phyloP scores from a whole-genome alignment of 2,797 vertebrate species.

The Pantherophis vulpinus region DNA sequence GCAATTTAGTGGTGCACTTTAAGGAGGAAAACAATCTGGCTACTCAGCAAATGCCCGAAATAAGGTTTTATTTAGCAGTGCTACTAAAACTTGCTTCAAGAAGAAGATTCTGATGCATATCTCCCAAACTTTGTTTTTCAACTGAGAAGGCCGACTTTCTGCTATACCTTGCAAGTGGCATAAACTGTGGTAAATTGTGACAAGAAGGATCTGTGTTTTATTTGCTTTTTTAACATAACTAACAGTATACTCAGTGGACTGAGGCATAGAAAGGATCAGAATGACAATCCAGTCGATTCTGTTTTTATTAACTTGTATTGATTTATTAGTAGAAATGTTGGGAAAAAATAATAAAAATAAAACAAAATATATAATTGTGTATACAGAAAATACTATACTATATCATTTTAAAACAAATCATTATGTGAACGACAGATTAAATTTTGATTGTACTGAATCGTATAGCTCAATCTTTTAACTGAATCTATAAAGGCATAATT shows the following conservation, averaged over 20 bases:
- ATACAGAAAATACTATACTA: neutral
- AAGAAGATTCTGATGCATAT: neutral
- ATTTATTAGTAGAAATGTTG: neutral
- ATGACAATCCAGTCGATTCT: neutral
- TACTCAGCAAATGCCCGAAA: neutral
- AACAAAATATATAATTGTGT: neutral
- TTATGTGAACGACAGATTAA: neutral
- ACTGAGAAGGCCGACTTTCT: neutral
- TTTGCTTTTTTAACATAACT: neutral
- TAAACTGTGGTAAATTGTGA: neutral
- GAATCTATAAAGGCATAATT: neutral
- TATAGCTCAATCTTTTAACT: neutral
- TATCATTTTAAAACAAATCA: neutral
- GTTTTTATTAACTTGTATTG: neutral
- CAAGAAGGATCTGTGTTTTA: neutral
- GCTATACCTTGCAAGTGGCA: neutral
- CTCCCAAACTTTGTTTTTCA: neutral
- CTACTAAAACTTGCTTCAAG: neutral
- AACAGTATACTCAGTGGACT: neutral
- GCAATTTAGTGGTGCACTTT: neutral
- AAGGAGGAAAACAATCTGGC: neutral
- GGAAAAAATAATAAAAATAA: neutral
- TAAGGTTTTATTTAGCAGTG: neutral
- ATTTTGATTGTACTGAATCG: neutral
- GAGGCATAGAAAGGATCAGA: neutral